Evolutionary conservation across 2,888 invertebrate genomes (phyloP).

Genomic region (Epistrophe eligans): DNA sequence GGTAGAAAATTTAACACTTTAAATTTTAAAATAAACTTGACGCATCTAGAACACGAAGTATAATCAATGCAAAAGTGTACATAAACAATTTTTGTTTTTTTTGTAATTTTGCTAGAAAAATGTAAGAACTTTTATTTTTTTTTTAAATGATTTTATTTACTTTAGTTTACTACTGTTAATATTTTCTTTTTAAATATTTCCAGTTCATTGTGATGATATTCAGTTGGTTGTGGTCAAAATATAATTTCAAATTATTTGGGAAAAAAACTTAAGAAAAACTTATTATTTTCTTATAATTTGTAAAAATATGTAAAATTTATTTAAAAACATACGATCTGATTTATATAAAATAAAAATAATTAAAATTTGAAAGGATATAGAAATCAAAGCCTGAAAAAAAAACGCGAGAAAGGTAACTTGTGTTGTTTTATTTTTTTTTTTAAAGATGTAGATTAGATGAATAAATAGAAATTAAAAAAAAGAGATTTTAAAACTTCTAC

Average conservation of each 20-base stretch:
- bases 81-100: too few relatives aligned
- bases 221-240: conserved; percentile 70
- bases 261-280: conserved; percentile 55
- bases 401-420: conserved; percentile 22
- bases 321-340: conserved; percentile 4
- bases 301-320: conserved; percentile 31
- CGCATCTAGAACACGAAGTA: too few relatives aligned
- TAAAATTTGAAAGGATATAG: conserved; percentile 12
- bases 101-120: too few relatives aligned
- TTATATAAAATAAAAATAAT: conserved; percentile 9
- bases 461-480: not conserved
- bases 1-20: too few relatives aligned
- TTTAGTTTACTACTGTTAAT: conserved; percentile 23
- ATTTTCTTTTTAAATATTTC: conserved; percentile 52
- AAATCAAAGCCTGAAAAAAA: not conserved
- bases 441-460: not conserved
- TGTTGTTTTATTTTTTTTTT: not conserved
- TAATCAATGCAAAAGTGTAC: too few relatives aligned
- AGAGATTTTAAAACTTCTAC: not conserved
- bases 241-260: conserved; percentile 50
- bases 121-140: not conserved
- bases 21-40: too few relatives aligned
- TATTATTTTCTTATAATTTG: conserved; percentile 5
- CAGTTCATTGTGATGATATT: conserved; percentile 71
- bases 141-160: conserved; percentile 11